Evolutionary conservation across 2,888 invertebrate species (phyloP).

Genomic region (Eledona agricola): DNA sequence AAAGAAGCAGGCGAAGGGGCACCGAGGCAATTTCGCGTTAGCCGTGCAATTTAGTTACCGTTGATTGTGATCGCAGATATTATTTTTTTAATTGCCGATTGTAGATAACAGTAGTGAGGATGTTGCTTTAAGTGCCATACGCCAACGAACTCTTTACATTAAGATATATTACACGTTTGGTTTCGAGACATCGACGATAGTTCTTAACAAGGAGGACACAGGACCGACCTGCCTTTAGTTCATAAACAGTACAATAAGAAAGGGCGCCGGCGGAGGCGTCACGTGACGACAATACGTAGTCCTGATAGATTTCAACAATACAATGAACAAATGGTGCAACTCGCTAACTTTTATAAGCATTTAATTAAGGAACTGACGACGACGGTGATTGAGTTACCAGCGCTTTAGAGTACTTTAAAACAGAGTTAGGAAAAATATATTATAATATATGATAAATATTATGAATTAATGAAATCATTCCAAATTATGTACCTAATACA

Average conservation of each 20-base stretch:
- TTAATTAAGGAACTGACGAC: constrained; percentile 52
- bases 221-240: constrained; percentile 56
- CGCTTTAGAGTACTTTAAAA: constrained; percentile 39
- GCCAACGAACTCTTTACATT: constrained; percentile 53
- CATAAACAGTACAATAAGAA: constrained; percentile 60
- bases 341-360: constrained; percentile 60
- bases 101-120: constrained; percentile 49
- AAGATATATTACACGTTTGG: constrained; percentile 49
- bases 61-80: constrained; percentile 49
- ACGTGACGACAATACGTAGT: constrained; percentile 63
- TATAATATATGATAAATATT: constrained; percentile 20
- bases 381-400: constrained; percentile 59
- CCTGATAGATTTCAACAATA: constrained; percentile 60
- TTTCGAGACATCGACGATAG: constrained; percentile 53
- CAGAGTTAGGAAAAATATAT: constrained; percentile 26
- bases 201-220: constrained; percentile 33
- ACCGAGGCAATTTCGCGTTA: constrained; percentile 58
- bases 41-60: constrained; percentile 57
- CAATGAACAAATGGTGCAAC: constrained; percentile 64
- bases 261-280: constrained; percentile 56
- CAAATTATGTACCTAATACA: constrained; percentile 63
- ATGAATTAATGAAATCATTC: constrained; percentile 61
- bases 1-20: constrained; percentile 60
- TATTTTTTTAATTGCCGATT: too few relatives aligned
- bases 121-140: constrained; percentile 57